These are phyloP conservation scores for Psittacula cyanocephala DNA, from an alignment of 2,113 vertebrate genomes.

Conservation along the genomic window DNA sequence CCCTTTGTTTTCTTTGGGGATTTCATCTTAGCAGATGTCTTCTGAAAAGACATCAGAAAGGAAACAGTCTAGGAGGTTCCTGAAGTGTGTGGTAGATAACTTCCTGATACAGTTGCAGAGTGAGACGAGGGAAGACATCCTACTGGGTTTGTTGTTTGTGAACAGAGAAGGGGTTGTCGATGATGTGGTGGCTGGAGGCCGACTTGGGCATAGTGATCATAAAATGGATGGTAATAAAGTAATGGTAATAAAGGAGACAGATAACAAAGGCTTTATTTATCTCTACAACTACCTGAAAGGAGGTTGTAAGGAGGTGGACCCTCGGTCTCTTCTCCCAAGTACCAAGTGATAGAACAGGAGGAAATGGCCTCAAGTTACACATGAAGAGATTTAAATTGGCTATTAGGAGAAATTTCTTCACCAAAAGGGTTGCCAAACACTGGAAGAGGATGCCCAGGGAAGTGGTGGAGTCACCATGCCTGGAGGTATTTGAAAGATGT, in stretches of 20 bases:
- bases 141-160: not conserved
- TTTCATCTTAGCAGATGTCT: not conserved
- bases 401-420: not conserved
- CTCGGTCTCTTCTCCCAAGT: accelerated
- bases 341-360: not conserved
- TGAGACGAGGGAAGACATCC: not conserved
- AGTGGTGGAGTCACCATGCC: not conserved
- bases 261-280: not conserved
- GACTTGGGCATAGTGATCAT: not conserved
- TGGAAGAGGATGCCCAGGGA: not conserved
- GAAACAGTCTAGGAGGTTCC: not conserved
- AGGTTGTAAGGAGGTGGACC: not conserved
- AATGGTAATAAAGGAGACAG: not conserved
- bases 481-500: not conserved
- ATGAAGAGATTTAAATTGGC: not conserved
- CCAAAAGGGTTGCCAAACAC: not conserved
- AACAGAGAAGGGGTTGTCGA: not conserved
- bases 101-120: not conserved
- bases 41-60: not conserved
- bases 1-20: not conserved
- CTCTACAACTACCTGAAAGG: not conserved
- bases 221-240: not conserved
- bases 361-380: not conserved
- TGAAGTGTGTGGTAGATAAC: not conserved
- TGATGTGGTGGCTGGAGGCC: not conserved